phyloP scores from a whole-genome alignment of 2,113 vertebrate genomes.

The Saguinus midas region DNA sequence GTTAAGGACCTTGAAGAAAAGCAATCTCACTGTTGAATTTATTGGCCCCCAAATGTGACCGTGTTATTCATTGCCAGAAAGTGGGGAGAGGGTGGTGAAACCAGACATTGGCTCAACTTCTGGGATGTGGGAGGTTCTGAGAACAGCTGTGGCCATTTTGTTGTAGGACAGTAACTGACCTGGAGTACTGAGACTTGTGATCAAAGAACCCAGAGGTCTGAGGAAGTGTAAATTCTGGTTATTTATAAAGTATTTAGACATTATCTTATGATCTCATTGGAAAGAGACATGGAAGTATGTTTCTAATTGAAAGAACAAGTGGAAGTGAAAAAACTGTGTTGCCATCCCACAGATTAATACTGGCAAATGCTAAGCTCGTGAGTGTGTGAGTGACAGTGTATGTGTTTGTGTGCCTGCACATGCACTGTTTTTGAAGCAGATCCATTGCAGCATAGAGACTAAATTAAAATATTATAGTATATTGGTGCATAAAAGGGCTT shows the following conservation, averaged over 20 bases:
- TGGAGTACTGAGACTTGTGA: neutral
- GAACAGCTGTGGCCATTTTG: neutral
- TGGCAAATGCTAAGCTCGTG: neutral
- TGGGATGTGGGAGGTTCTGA: neutral
- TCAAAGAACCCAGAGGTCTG: neutral
- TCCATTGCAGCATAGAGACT: neutral
- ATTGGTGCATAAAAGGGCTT: neutral
- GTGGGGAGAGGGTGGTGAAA: neutral
- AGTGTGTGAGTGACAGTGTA: neutral
- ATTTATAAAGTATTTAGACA: neutral
- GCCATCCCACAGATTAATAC: neutral
- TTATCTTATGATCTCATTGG: neutral
- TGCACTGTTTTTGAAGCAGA: neutral
- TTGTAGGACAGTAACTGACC: neutral
- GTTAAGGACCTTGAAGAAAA: neutral
- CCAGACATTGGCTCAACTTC: neutral
- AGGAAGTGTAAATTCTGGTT: neutral
- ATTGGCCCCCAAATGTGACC: neutral
- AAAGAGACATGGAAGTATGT: neutral
- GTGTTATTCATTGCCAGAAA: neutral
- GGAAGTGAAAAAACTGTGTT: neutral
- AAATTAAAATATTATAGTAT: neutral
- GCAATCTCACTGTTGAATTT: neutral
- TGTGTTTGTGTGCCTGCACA: neutral
- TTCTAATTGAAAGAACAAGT: neutral